phyloP scores from a whole-genome alignment of 2,888 invertebrate genomes.

The Polymixis lichenea region DNA sequence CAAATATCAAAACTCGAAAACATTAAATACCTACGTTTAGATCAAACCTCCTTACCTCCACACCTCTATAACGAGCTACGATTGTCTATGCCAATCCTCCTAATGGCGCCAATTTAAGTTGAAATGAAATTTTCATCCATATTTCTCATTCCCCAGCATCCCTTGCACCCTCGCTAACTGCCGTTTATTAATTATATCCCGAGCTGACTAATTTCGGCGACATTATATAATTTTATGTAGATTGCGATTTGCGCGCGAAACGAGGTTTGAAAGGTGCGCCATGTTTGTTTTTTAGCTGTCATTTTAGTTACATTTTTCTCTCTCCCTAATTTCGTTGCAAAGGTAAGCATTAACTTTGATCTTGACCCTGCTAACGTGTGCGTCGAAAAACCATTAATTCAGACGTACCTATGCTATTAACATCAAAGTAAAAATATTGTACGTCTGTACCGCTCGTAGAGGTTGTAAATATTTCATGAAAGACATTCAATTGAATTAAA shows the following conservation, averaged over 20 bases:
- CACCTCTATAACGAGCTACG: constrained; percentile 61
- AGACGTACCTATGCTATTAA: neutral
- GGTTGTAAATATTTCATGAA: neutral
- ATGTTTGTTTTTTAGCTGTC: constrained; percentile 46
- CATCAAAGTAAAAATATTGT: neutral
- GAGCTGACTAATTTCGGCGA: constrained; percentile 73
- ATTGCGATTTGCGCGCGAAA: constrained; percentile 76
- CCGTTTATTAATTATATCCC: constrained; percentile 69
- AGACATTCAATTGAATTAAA: too few relatives aligned
- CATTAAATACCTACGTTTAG: constrained; percentile 49
- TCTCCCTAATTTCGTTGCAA: neutral
- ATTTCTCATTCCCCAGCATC: constrained; percentile 54
- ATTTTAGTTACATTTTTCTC: neutral
- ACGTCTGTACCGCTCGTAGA: neutral
- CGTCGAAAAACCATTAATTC: neutral
- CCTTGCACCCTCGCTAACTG: constrained; percentile 60
- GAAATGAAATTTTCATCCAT: constrained; percentile 69
- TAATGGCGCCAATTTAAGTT: constrained; percentile 68
- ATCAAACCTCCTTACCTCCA: constrained; percentile 57
- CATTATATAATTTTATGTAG: constrained; percentile 78
- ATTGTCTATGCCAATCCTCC: constrained; percentile 65
- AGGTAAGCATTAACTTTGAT: too few relatives aligned
- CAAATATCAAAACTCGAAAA: constrained; percentile 39
- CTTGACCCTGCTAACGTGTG: neutral
- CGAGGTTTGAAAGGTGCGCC: constrained; percentile 48